Conservation (phyloP, 1,140 invertebrate species). For the Olivierus martensii region DNA sequence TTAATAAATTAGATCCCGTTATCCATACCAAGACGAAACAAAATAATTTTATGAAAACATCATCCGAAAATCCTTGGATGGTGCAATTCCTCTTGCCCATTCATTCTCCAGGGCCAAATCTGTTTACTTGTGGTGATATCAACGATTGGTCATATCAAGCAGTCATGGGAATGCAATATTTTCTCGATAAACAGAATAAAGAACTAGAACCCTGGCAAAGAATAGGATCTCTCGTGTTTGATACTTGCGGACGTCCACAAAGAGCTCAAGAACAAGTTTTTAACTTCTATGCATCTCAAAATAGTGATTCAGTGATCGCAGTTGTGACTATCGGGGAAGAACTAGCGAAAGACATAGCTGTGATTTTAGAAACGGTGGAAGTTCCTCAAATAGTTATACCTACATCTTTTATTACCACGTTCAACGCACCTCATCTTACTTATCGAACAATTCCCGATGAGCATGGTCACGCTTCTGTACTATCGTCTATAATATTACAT, state of each 20-base stretch:
- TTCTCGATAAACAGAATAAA: conserved; percentile 21
- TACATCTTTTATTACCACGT: not conserved
- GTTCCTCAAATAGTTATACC: conserved; percentile 10
- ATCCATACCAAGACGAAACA: too few relatives aligned
- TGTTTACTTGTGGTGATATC: conserved; percentile 22
- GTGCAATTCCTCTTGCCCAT: conserved; percentile 17
- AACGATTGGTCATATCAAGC: conserved; percentile 21
- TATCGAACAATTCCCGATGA: too few relatives aligned
- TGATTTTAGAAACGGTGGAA: conserved; percentile 5
- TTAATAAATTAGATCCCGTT: too few relatives aligned
- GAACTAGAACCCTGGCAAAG: conserved; percentile 20
- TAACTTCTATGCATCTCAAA: conserved; percentile 26
- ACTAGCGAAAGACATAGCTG: conserved; percentile 6
- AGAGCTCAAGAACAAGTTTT: conserved; percentile 25
- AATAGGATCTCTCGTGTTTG: conserved; percentile 25
- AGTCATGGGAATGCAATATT: conserved; percentile 21
- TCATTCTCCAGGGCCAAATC: conserved; percentile 19
- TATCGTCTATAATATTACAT: too few relatives aligned
- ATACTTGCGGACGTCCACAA: conserved; percentile 22
- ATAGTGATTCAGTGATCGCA: conserved; percentile 7
- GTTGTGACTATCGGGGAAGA: conserved; percentile 10
- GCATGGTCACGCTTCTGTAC: too few relatives aligned
- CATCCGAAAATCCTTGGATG: too few relatives aligned
- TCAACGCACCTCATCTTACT: too few relatives aligned
- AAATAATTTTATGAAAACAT: too few relatives aligned